Evolutionary conservation across 2,797 vertebrate genomes (phyloP).

Genomic region (Clamator glandarius): DNA sequence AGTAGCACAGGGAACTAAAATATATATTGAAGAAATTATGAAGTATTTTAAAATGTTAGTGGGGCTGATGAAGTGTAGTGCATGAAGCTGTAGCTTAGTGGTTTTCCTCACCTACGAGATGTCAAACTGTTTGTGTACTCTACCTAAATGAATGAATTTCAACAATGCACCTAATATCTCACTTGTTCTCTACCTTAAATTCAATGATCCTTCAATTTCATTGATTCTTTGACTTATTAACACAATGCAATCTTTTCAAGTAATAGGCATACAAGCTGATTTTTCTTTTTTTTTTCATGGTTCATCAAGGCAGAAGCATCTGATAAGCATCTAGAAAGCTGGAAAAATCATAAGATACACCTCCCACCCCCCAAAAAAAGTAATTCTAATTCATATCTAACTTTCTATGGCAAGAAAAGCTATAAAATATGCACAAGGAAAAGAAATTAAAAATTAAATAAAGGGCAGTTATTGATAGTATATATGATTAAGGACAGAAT

Average conservation of each 20-base stretch:
- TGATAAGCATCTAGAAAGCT: background rate
- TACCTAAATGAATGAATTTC: background rate
- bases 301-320: background rate
- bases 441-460: background rate
- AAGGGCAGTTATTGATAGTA: background rate
- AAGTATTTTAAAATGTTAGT: background rate
- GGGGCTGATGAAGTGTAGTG: background rate
- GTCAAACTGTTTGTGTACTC: background rate
- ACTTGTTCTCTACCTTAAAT: background rate
- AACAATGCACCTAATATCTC: background rate
- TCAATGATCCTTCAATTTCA: background rate
- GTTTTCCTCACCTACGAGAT: background rate
- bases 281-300: background rate
- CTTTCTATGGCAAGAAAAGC: background rate
- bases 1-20: background rate
- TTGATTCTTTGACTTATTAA: background rate
- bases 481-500: slow-evolving; percentile 40
- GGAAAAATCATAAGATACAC: background rate
- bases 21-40: background rate
- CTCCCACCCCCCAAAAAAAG: background rate
- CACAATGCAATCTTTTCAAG: background rate
- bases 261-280: background rate
- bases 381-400: background rate
- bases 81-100: background rate
- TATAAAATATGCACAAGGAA: background rate